phyloP scores from a whole-genome alignment of 2,797 vertebrate species.

The Hafferia zeledoni region DNA sequence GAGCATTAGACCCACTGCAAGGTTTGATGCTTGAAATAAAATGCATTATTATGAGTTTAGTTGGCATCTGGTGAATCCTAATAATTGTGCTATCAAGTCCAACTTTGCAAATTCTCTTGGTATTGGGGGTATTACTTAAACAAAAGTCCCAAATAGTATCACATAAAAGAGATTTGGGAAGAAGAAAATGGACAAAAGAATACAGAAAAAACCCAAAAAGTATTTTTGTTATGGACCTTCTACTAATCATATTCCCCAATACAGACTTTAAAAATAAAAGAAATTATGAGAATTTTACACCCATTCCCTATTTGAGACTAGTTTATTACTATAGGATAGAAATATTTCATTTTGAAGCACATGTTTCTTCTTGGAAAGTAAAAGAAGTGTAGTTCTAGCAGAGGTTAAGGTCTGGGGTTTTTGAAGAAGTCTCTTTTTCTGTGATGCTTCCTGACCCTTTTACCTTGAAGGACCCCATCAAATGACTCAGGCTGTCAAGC shows the following conservation, averaged over 20 bases:
- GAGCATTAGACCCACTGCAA: background rate
- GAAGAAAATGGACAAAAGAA: background rate
- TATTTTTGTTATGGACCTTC: background rate
- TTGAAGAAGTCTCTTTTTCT: constrained; percentile 19
- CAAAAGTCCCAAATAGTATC: background rate
- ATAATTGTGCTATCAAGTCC: background rate
- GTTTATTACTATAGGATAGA: background rate
- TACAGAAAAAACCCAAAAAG: background rate
- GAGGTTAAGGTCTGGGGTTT: constrained; percentile 3
- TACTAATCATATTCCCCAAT: background rate
- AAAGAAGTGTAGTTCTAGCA: background rate
- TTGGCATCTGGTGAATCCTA: background rate
- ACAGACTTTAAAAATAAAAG: background rate
- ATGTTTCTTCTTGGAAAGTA: background rate
- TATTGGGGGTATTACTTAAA: background rate
- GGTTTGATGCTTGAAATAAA: background rate
- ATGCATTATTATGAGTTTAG: background rate
- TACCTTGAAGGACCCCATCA: constrained; percentile 21
- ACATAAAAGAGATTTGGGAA: background rate
- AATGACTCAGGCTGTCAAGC: constrained; percentile 27
- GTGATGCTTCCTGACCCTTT: constrained; percentile 18
- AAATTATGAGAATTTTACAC: background rate
- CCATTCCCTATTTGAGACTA: background rate
- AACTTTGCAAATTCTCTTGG: background rate
- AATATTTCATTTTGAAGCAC: constrained; percentile 8